Conservation (phyloP, 1,140 invertebrate genomes). For the Theocolax elegans region DNA sequence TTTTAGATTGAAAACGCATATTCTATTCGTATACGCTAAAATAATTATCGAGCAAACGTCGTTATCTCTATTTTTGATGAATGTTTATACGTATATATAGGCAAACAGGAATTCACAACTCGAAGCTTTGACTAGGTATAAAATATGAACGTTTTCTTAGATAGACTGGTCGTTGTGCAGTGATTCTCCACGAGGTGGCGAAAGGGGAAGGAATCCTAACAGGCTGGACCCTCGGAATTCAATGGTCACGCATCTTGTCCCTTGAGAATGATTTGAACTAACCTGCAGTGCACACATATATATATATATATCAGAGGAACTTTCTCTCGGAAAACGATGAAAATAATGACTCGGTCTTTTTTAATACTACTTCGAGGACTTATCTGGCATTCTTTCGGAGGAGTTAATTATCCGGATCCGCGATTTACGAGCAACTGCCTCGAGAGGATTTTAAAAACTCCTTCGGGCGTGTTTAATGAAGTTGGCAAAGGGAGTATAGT, state of each 20-base stretch:
- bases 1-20: too few relatives aligned
- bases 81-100: background rate
- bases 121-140: conserved; percentile 21
- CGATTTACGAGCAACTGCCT: background rate
- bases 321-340: background rate
- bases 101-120: too few relatives aligned
- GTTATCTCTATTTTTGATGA: background rate
- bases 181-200: background rate
- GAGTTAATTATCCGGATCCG: background rate
- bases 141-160: conserved; percentile 8
- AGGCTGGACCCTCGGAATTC: background rate
- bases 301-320: too few relatives aligned
- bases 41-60: too few relatives aligned
- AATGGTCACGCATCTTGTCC: background rate
- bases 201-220: conserved; percentile 9
- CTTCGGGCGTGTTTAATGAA: background rate
- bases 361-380: background rate
- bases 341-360: background rate
- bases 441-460: background rate
- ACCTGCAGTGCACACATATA: too few relatives aligned
- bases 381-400: conserved; percentile 3
- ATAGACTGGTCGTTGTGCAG: conserved; percentile 21
- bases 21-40: too few relatives aligned
- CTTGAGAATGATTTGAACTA: too few relatives aligned
- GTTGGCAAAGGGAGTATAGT: too few relatives aligned